Evolutionary conservation across 2,113 vertebrate genomes (phyloP).

Genomic region (Columbina picui): DNA sequence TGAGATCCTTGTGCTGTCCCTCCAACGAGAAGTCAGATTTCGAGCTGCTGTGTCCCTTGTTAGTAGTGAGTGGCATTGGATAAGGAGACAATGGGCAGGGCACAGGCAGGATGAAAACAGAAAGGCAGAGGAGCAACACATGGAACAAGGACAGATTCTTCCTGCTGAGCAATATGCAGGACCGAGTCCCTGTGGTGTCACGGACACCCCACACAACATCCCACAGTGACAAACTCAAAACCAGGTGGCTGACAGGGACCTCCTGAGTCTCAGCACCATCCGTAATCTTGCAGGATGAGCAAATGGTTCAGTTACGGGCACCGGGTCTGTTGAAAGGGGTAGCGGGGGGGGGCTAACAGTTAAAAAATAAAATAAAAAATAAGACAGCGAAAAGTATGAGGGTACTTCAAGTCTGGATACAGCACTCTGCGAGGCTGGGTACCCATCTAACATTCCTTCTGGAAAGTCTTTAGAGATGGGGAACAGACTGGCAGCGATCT

Average conservation of each 20-base stretch:
- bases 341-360: background rate
- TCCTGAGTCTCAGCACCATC: background rate
- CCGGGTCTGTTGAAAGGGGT: background rate
- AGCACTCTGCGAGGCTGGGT: background rate
- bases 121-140: background rate
- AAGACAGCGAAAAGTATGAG: background rate
- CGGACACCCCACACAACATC: background rate
- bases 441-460: background rate
- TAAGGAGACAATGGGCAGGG: background rate
- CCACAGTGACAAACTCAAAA: background rate
- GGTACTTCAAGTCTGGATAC: background rate
- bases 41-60: background rate
- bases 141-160: background rate
- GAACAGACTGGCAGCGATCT: background rate
- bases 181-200: background rate
- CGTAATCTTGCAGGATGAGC: rapidly evolving
- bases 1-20: background rate
- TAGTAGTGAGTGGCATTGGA: rapidly evolving
- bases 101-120: background rate
- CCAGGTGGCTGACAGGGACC: background rate
- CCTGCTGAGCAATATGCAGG: background rate
- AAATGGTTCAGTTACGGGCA: background rate
- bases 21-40: background rate
- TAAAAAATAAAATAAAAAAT: background rate
- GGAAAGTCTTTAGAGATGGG: background rate